Base-by-base conservation (phyloP, 2,797 vertebrate species). In the Gymnothorax javanicus region DNA sequence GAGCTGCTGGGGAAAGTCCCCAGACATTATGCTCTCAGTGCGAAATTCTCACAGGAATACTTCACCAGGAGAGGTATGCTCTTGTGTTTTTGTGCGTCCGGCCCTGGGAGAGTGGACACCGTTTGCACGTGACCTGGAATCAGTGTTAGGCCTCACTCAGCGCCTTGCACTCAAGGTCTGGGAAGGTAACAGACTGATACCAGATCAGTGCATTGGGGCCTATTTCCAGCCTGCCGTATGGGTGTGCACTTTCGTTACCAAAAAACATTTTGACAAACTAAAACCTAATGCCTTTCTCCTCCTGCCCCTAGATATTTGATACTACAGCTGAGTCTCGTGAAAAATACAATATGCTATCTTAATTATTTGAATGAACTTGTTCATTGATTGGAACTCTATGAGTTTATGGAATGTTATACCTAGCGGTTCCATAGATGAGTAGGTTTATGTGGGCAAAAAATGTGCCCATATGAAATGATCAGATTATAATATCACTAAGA, bases 1-100 rank as follows among this genome's bases (percentile, higher is more conserved):
- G 95, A 97, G 92, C 95, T 96, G 93, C 95, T 97, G 86, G 96
- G 96, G 94, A 94, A 95, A 95, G 95, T 97, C 91, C 96, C 96
- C 92, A 93, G 94, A 89, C 93, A 94, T 91, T 95, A 94, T 95
- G 95, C 95, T 89, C 94, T 96, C 92, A 94, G 93, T 91, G 96
- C 96, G 94, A 97, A 97, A 95, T 96, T 94, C 89, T 96, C 96
- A 91, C 95, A 96, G 96, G 96, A 96, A 94, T 96, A 95, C 94
- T 96, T 97, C 94, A 94, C 87, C 92, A 92, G 86, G 89, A 95
- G 93, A 96, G 95, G 95, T 96, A 95, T 2, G 93, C 90, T 20
- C 23, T 2, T 27, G 56, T 58, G 82, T 59, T 1, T 33, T 50
- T 82, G 60, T 69, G 33, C 33, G 67, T 33, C 83, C 59, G 67